Evolutionary conservation across 2,888 invertebrate species (phyloP), one percentile per base, ranked within the genome.

Genomic region (Lithophane ornitopus): DNA sequence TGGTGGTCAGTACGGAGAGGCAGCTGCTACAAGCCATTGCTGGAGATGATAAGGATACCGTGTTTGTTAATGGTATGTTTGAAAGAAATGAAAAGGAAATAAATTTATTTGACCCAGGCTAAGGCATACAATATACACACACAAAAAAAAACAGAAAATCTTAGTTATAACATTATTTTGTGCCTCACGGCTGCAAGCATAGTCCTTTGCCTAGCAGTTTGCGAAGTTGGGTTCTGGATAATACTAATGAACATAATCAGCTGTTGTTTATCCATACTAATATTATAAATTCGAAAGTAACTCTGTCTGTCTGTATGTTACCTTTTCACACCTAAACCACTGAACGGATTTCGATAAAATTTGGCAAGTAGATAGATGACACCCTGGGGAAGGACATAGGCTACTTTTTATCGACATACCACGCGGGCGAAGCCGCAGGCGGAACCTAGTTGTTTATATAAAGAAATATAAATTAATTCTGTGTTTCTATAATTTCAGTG

Each of bases 41-140:
- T 7, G 70, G 54, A 0, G 89, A 89, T 14, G 82, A 91, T 9
- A 92, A 93, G 66, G 86, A 89, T 54, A 90, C 89, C 6, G 81
- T 92, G 3, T 94, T 94, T 85, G 90, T 93, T n/a, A 92, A 92
- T 82, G 87, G 83, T 86, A 76, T 2, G n/a, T n/a, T n/a, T n/a
- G 3, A 54, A 54, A n/a, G 9, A 9, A 22, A 11, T n/a, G 0
- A 22, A 49, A 49, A 9, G 9, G 4, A 34, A 34, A 52, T 11
- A 22, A 22, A 52, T 22, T 49, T 22, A 22, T n/a, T 54, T 54
- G 3, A 52, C 1, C 3, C 52, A n/a, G 11, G 22, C 19, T 49
- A 49, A 49, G 7, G 9, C 9, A 22, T 22, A 9, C 8, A 49
- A 22, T 49, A 49, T 46, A 22, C 8, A 49, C 22, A 49, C 49